These are phyloP conservation scores for Neogale vison DNA, from an alignment of 2,113 vertebrate genomes.

Conservation along the genomic window DNA sequence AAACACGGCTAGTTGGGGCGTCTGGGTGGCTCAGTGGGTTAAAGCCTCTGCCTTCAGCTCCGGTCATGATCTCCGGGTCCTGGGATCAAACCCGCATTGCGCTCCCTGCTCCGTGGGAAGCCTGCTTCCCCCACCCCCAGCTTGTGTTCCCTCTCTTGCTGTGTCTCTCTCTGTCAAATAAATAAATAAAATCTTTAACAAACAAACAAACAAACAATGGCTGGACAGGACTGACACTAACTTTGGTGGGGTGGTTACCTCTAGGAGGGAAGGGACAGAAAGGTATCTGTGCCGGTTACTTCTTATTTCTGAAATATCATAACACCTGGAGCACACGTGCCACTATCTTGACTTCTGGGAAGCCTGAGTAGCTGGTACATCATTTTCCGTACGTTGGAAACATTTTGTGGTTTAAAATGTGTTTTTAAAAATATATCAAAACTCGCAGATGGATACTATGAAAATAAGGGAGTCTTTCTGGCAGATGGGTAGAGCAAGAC, in stretches of 20 bases:
- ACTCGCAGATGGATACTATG: background rate
- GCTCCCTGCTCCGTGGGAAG: too few species aligned
- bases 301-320: background rate
- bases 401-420: background rate
- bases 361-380: background rate
- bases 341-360: background rate
- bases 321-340: background rate
- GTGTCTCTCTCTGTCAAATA: too few species aligned
- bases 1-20: too few species aligned
- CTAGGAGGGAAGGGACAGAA: background rate
- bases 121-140: too few species aligned
- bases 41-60: too few species aligned
- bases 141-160: too few species aligned
- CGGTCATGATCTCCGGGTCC: too few species aligned
- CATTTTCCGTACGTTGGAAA: background rate
- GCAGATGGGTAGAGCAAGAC: background rate
- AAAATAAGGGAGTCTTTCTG: background rate
- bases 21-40: too few species aligned
- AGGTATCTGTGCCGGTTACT: background rate
- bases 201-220: too few species aligned
- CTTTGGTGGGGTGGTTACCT: background rate
- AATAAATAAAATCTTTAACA: too few species aligned
- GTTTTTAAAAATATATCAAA: background rate
- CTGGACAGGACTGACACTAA: background rate
- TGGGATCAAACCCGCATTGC: too few species aligned